phyloP scores from a whole-genome alignment of 2,797 vertebrate genomes.

The Huso huso region DNA sequence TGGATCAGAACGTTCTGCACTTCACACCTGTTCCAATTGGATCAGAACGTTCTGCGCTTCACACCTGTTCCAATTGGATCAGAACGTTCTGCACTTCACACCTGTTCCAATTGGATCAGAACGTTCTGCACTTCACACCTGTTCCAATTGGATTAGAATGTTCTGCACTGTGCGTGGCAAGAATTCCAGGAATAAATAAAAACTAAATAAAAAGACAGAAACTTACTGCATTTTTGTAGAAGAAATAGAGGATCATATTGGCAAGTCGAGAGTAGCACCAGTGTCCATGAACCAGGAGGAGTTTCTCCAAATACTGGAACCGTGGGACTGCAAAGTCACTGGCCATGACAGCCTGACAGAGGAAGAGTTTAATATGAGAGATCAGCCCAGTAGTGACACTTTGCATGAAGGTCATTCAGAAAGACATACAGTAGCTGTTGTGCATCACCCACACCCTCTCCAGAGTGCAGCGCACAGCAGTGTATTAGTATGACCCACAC shows the following conservation, averaged over 20 bases:
- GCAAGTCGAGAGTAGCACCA: slow-evolving; percentile 95
- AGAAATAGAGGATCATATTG: slow-evolving; percentile 97
- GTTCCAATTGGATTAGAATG: too few species aligned
- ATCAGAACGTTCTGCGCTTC: too few species aligned
- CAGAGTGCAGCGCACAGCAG: too few species aligned
- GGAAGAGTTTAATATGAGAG: not conserved
- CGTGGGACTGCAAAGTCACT: slow-evolving; percentile 90
- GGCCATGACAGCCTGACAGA: slow-evolving; percentile 89
- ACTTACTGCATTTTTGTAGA: slow-evolving; percentile 89
- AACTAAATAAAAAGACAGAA: not conserved
- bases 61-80: too few species aligned
- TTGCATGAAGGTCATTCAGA: not conserved
- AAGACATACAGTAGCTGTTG: not conserved
- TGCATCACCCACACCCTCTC: too few species aligned
- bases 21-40: too few species aligned
- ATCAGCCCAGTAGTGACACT: not conserved
- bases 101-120: too few species aligned
- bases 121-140: too few species aligned
- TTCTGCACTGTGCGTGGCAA: too few species aligned
- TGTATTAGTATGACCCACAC: too few species aligned
- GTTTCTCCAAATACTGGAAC: slow-evolving; percentile 86
- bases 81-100: too few species aligned
- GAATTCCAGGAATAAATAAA: not conserved
- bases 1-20: too few species aligned
- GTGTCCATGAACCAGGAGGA: slow-evolving; percentile 91